Base-by-base conservation (phyloP, 2,113 vertebrate species). In the Myxocyprinus asiaticus region DNA sequence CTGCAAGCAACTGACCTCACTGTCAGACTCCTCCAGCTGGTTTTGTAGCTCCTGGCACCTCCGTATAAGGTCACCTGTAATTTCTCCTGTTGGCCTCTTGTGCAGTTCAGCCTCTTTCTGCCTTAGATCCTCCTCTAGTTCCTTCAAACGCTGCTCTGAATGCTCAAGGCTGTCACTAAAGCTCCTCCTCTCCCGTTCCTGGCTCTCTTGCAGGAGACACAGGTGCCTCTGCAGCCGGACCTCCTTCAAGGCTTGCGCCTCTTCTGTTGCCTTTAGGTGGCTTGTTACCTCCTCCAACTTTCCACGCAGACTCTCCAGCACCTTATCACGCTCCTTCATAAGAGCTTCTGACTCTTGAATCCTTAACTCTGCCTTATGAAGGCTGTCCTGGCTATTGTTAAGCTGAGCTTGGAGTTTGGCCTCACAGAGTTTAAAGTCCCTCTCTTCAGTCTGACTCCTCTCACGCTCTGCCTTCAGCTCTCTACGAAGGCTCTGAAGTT, bases 181-280 rank as follows among this genome's bases (percentile, higher is more conserved):
- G 56, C 90, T 92, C 86, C 91, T 94, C 84, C 95, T 94, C 50
- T 99, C 96, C 80, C 92, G 90, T 76, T 96, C 96, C 0, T 96
- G 96, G 91, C 95, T 97, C 44, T 94, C 95, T 81, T 97, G 92
- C 77, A 98, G 85, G 14, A 95, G 91, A 76, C 91, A 88, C 0
- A 96, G 94, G 81, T 96, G 95, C 82, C 91, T 92, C 90, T 97
- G 92, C 78, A 98, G 87, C 44, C 94, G 93, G 80, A 92, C 90
- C 78, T 98, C 96, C 88, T 96, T 95, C 55, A 94, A 88, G 33
- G 88, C 85, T 86, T 95, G 94, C 0, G 94, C 79, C 51, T 95
- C 94, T 80, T 97, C 95, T 0, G 93, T 94, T 4, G 92, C 78
- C 0, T 87, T 89, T 68, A 98, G 91, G 81, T 95, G 93, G 79